A percentile compares a stretch with the other conserved stretches of the same genome.
Conservation (phyloP, 1,140 invertebrate genomes). For the Drosophila mojavensis region DNA sequence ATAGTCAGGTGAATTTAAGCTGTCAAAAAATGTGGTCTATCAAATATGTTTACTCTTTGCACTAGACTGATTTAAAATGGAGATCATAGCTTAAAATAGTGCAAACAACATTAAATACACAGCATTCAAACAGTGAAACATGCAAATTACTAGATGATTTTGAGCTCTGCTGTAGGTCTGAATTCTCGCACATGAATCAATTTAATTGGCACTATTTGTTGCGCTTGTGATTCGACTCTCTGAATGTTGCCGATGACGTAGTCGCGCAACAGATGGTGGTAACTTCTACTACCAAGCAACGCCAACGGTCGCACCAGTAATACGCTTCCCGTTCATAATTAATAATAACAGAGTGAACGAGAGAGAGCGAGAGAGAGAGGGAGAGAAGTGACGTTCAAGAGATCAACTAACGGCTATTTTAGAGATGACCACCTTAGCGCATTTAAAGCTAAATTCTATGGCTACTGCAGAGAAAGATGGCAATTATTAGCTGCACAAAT, state of each 20-base stretch:
- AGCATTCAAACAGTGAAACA: constrained; percentile 5
- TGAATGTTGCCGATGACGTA: constrained; percentile 18
- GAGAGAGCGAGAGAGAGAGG: constrained; percentile 6
- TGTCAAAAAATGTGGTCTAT: neutral
- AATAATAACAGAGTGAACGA: constrained; percentile 61
- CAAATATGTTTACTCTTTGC: neutral
- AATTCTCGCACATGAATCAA: constrained; percentile 28
- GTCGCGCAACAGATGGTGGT: constrained; percentile 27
- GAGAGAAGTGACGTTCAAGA: neutral
- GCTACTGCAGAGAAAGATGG: no score
- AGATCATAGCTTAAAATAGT: neutral
- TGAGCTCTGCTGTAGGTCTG: constrained; percentile 28
- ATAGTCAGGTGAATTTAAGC: neutral
- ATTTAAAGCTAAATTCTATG: neutral
- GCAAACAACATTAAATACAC: neutral
- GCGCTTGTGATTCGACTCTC: constrained; percentile 2
- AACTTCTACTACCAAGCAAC: constrained; percentile 38
- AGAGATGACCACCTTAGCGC: neutral
- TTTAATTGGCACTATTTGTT: constrained; percentile 42
- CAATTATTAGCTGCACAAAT: no score
- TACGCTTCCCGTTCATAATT: constrained; percentile 62
- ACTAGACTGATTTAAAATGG: constrained; percentile 8
- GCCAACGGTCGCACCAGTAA: constrained; percentile 21
- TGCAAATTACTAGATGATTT: constrained; percentile 41
- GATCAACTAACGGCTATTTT: constrained; percentile 5